Evolutionary conservation across 2,888 invertebrate genomes (phyloP), one percentile per base, ranked within the genome.

Genomic region (Mesorhabditis belari): DNA sequence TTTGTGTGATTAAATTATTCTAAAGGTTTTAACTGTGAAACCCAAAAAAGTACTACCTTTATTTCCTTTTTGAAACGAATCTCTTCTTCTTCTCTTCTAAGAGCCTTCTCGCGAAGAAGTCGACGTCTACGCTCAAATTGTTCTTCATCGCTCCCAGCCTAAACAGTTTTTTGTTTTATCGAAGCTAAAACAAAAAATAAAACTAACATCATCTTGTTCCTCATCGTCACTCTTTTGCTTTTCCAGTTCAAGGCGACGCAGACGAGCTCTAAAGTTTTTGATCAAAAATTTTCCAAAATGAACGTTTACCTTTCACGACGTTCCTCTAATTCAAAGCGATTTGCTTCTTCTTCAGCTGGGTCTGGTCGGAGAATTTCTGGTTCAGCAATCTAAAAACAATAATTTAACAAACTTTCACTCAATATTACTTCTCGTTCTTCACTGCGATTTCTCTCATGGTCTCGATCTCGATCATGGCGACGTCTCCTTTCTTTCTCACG

Each of bases 301-400:
- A n/a, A 9, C 44, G n/a, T n/a, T 1, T 17, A 35, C 44, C 44
- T 9, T 54, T 69, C 61, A 12, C 74, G 62, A 54, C 75, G 63
- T 26, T 71, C 70, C 49, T 77, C 76, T 0, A 57, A 57, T 29
- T 67, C 61, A 17, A 65, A 64, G 26, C 75, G 75, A 26, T 74
- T 72, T n/a, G 76, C 77, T 49, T 71, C 69, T 23, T 61, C 66
- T 28, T 65, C 62, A 35, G 59, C 57, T 24, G 63, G 21, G 6
- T 50, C 51, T 21, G 9, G 19, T 23, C 65, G 2, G 12, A 61
- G 21, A n/a, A 51, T n/a, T 17, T 50, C 21, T 2, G 25, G 24
- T 24, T 53, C 12, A 21, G 49, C 23, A 23, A 6, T 9, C 23
- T 35, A 35, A 35, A 35, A 35, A 35, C n/a, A 35, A n/a, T n/a